Evolutionary conservation across 2,113 vertebrate genomes (phyloP), one percentile per base, ranked within the genome.

Genomic region (Pao palembangensis): DNA sequence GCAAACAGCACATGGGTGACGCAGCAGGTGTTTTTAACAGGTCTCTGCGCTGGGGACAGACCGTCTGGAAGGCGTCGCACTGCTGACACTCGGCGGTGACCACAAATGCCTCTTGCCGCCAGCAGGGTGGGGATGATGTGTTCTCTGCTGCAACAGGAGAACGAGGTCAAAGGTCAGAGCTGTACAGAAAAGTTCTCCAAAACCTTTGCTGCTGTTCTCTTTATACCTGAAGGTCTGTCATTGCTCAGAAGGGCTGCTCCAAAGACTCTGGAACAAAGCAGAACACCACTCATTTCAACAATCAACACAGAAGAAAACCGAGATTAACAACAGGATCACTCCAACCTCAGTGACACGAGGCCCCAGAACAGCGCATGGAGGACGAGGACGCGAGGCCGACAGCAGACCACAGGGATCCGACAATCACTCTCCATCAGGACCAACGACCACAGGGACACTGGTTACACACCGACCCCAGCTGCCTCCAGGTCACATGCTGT

Each of bases 281-380:
- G 2, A 16, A 31, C n/a, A 38, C 6, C 46, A 48, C 16, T 8
- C 46, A 14, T 3, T 44, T 17, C 21, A 44, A 17, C 48, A 50
- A 31, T 8, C 28, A 31, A 31, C 28, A 31, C 28, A 48, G 8
- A 2, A 7, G 6, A 3, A 6, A 17, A 48, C 46, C 8, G 4
- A 18, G n/a, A 43, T 48, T 1, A 2, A 1, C 17, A 16, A 20
- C 18, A 18, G 3, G 2, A 10, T 49, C 20, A 69, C 79, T 64
- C 3, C 34, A 12, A 87, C 85, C 85, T 76, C 47, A 85, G 78
- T 0, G 83, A 82, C 10, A 87, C 83, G 0, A 87, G 71, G 13
- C 75, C 76, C 85, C 85, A 87, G 65, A 87, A 87, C 6, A 87
- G 62, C 3, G 80, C 83, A 31, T 87, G 83, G 12, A 87, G 58